Evolutionary conservation across 2,888 invertebrate species (phyloP).

Genomic region (Phanerotoma sp.): DNA sequence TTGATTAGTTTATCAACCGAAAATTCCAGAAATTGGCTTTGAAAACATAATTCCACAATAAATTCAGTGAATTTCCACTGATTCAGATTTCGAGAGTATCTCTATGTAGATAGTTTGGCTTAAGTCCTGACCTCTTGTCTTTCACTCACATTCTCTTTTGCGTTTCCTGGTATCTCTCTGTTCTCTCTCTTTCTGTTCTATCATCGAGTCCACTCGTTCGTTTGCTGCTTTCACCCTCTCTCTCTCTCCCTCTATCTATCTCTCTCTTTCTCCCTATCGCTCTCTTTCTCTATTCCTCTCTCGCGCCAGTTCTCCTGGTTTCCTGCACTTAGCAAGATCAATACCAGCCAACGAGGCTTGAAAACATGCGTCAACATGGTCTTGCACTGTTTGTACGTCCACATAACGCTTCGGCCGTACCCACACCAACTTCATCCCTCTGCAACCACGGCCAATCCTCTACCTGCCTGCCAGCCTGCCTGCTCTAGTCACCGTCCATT

Average conservation of each 20-base stretch:
- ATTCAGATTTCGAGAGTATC: no score
- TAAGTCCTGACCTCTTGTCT: constrained; percentile 10
- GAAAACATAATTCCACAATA: no score
- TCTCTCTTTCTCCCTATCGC: constrained; percentile 32
- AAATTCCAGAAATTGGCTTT: no score
- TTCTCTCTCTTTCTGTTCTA: constrained; percentile 30
- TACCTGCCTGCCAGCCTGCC: constrained; percentile 35
- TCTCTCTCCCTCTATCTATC: constrained; percentile 30
- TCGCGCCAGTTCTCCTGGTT: constrained; percentile 36
- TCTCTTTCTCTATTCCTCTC: constrained; percentile 29
- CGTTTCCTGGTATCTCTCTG: constrained; percentile 33
- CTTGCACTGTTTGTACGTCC: constrained; percentile 59
- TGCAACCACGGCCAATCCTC: constrained; percentile 25
- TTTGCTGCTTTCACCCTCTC: constrained; percentile 15
- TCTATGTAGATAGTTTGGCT: background rate
- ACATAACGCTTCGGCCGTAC: constrained; percentile 55
- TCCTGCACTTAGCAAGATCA: constrained; percentile 61
- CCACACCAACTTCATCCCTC: constrained; percentile 21
- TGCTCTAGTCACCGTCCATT: constrained; percentile 20
- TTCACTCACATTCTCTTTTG: constrained; percentile 22
- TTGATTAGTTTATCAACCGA: no score
- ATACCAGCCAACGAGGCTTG: constrained; percentile 65
- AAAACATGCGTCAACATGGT: constrained; percentile 66
- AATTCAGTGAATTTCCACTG: no score
- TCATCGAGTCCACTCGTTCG: constrained; percentile 23